Conservation (phyloP, 2,888 invertebrate species). For the Tachystola acroxantha region DNA sequence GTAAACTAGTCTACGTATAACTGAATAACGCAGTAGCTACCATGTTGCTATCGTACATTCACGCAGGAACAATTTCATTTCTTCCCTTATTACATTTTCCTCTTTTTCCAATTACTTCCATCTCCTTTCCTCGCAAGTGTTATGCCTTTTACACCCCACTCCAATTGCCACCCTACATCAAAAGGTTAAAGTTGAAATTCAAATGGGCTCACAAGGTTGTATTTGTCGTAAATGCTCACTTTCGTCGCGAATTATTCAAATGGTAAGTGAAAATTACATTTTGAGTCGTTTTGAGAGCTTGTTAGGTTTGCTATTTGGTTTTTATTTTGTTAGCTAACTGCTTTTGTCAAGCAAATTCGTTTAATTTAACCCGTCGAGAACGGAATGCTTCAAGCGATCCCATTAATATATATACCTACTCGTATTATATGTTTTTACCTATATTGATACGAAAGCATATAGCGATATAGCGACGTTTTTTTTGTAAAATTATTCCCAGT, state of each 20-base stretch:
- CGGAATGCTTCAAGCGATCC: no score
- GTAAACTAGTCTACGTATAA: no score
- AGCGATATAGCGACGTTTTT: no score
- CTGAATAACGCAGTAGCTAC: no score
- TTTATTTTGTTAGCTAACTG: constrained; percentile 2
- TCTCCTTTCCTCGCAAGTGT: constrained; percentile 5
- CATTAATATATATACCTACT: no score
- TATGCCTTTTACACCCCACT: background rate
- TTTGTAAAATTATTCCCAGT: no score
- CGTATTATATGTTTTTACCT: no score
- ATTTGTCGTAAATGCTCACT: background rate
- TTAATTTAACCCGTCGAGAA: no score
- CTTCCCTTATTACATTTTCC: constrained; percentile 5
- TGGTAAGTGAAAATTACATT: constrained; percentile 6
- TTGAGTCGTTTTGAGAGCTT: background rate
- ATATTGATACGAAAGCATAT: no score
- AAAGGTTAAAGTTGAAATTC: background rate
- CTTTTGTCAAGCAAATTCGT: no score
- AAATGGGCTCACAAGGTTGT: background rate
- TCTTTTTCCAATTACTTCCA: constrained; percentile 9
- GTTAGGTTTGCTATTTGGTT: background rate
- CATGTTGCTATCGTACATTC: no score
- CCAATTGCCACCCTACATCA: constrained; percentile 1
- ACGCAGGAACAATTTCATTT: constrained; percentile 4
- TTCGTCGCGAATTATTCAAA: constrained; percentile 4